phyloP scores from a whole-genome alignment of 2,888 invertebrate species.

The Sphaerophoria taeniata region DNA sequence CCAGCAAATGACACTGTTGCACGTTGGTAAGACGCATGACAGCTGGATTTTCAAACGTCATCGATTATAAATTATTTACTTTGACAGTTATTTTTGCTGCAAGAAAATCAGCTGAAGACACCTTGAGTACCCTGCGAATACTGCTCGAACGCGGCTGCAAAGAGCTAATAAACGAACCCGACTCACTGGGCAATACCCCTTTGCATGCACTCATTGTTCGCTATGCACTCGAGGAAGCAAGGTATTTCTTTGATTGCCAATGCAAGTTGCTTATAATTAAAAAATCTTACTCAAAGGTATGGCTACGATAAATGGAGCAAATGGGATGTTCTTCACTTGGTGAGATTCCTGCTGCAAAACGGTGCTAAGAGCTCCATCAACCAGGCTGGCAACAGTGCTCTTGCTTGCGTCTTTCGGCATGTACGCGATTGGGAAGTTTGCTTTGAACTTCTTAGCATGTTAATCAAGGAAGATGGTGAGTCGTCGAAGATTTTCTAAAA shows the following conservation, averaged over 20 bases:
- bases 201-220: conserved; percentile 87
- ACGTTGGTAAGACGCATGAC: conserved; percentile 86
- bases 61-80: not conserved
- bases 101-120: conserved; percentile 88
- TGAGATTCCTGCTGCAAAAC: conserved; percentile 86
- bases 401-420: conserved; percentile 88
- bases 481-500: too few species aligned
- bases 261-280: too few species aligned
- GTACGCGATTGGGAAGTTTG: conserved; percentile 88
- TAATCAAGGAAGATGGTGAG: conserved; percentile 82
- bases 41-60: too few species aligned
- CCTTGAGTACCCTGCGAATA: conserved; percentile 87
- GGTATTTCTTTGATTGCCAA: conserved; percentile 54
- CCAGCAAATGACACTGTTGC: conserved; percentile 88
- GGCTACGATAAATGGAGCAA: conserved; percentile 89
- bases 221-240: conserved; percentile 88
- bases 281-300: conserved; percentile 80
- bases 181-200: conserved; percentile 89
- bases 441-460: conserved; percentile 82
- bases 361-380: conserved; percentile 88
- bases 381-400: conserved; percentile 87
- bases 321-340: conserved; percentile 89
- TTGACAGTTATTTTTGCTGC: conserved; percentile 86
- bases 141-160: conserved; percentile 89
- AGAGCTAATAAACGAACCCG: conserved; percentile 88